Base-by-base conservation (phyloP, 2,797 vertebrate species). In the Diplodus puntazzo region DNA sequence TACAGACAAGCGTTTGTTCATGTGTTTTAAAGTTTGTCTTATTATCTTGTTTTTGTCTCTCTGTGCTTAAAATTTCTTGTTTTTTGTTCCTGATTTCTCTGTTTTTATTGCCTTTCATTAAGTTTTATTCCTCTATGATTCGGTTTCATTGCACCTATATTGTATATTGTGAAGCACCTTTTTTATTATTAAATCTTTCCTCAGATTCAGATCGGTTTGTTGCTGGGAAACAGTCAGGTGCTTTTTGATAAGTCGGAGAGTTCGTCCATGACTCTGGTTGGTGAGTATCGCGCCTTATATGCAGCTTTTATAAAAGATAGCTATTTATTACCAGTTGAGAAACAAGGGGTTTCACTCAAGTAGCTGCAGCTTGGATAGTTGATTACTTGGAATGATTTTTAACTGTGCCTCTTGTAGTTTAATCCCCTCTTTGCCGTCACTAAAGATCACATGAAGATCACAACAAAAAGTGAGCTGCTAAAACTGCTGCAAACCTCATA, bases 201-300 rank as follows among this genome's bases (percentile, higher is more conserved):
- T 14, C 73, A 98, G 97, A 97, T 98, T 0, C 94, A 97, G 4
- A 89, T 97, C 54, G 98, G 98, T 39, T 94, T 99, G 93, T 92
- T 99, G 89, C 82, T 97, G 79, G 96, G 95, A 64, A 97, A 99
- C 94, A 98, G 97, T 87, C 98, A 99, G 86, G 97, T 99, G 92
- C 94, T 98, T 75, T 75, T 99, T 93, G 98, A 99, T 90, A 99
- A 99, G 92, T 95, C 97, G 0, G 98, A 98, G 85, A 97, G 82
- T 87, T 99, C 97, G 0, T 96, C 98, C 21, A 86, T 99, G 39
- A 97, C 94, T 75, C 95, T 99, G 72, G 93, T 96, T 0, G 98
- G 98, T 99, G 92, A 97, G 97, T 95, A 60, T 77, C 50, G 2
- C 10, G 34, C 34, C 34, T 48, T 21, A 16, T 16, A 30, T 11